Evolutionary conservation across 2,113 vertebrate genomes (phyloP).

Genomic region (Neopipo cinnamomea): DNA sequence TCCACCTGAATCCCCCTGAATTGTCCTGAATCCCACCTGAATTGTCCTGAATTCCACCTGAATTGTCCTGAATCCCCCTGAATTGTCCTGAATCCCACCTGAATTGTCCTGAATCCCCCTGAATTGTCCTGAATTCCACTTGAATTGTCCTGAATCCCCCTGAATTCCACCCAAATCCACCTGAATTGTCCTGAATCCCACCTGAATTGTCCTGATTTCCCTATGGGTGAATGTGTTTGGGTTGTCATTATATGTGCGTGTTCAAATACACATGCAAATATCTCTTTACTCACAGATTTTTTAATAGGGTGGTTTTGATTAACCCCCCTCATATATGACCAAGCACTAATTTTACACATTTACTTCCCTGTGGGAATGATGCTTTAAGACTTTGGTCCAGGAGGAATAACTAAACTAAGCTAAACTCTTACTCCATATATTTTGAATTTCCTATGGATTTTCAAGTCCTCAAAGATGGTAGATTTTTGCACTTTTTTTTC

Average conservation of each 20-base stretch:
- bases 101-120: too few relatives aligned
- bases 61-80: too few relatives aligned
- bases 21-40: too few relatives aligned
- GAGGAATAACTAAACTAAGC: background rate
- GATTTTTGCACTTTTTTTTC: background rate
- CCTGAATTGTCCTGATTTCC: too few relatives aligned
- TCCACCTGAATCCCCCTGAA: too few relatives aligned
- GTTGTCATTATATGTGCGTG: background rate
- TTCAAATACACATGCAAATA: background rate
- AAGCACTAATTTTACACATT: background rate
- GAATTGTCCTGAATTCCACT: too few relatives aligned
- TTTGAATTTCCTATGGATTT: background rate
- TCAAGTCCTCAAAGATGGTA: background rate
- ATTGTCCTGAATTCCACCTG: too few relatives aligned
- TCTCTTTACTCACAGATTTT: background rate
- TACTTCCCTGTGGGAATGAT: background rate
- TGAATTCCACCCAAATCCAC: too few relatives aligned
- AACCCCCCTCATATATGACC: fast-evolving
- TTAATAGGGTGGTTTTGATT: background rate
- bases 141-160: too few relatives aligned
- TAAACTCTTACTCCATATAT: background rate
- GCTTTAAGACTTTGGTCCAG: background rate
- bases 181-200: too few relatives aligned
- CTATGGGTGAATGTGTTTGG: background rate
- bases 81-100: too few relatives aligned